phyloP scores from a whole-genome alignment of 2,797 vertebrate species.

The Peromyscus eremicus region DNA sequence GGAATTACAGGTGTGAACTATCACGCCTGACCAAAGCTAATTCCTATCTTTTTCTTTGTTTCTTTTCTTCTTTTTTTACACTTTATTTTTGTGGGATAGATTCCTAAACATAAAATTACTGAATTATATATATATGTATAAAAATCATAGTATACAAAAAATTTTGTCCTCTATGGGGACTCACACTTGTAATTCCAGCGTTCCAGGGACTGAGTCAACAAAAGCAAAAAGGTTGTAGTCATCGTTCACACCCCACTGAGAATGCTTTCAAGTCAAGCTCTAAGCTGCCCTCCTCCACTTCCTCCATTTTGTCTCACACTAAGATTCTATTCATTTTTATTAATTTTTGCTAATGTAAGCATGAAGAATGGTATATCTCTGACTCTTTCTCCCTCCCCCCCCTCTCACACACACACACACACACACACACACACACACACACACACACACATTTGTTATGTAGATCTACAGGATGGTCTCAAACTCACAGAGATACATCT shows the following conservation, averaged over 20 bases:
- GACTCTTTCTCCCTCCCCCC: background rate
- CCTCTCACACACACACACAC: too few relatives aligned
- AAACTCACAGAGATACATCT: background rate
- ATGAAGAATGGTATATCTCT: background rate
- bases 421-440: too few relatives aligned
- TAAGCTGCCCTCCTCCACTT: background rate
- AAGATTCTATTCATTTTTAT: slow-evolving; percentile 10
- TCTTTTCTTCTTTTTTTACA: background rate
- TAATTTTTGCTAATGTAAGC: slow-evolving; percentile 31
- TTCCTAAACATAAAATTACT: background rate
- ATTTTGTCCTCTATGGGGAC: background rate
- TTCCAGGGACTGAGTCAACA: too few relatives aligned
- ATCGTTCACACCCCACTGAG: background rate
- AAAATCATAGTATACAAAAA: background rate
- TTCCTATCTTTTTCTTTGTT: background rate
- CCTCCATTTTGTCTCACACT: background rate
- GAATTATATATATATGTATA: background rate
- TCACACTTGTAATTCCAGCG: background rate
- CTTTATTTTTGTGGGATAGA: slow-evolving; percentile 4
- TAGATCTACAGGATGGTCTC: background rate
- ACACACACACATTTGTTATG: too few relatives aligned
- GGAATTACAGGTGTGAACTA: background rate
- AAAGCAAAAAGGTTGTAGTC: background rate
- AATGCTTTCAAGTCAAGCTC: background rate
- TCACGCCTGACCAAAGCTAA: background rate